phyloP scores from a whole-genome alignment of 2,113 vertebrate species.

The Pungitius pungitius region DNA sequence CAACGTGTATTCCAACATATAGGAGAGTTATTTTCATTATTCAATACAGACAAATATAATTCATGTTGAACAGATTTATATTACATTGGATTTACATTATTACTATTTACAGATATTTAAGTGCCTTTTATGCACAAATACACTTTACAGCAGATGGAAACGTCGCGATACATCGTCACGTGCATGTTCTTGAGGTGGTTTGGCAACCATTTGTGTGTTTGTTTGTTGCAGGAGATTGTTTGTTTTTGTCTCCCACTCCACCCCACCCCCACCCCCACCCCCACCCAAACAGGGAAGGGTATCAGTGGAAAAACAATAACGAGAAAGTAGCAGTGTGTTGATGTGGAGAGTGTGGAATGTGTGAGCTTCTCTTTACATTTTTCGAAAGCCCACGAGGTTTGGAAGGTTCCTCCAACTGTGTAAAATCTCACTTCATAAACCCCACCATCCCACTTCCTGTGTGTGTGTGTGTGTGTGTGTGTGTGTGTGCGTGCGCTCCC shows the following conservation, averaged over 20 bases:
- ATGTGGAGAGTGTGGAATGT: constrained; percentile 64
- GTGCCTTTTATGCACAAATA: constrained; percentile 55
- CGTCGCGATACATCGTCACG: not conserved
- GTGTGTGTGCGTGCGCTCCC: constrained; percentile 11
- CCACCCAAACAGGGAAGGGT: constrained; percentile 31
- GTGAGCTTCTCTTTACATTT: constrained; percentile 37
- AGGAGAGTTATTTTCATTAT: constrained; percentile 37
- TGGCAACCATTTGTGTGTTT: constrained; percentile 9
- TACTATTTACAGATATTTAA: constrained; percentile 61
- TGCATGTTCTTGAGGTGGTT: not conserved
- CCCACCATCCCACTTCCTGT: not conserved
- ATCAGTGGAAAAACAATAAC: constrained; percentile 3
- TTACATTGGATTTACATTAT: constrained; percentile 45
- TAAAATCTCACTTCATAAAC: constrained; percentile 10
- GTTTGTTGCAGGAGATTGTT: constrained; percentile 56
- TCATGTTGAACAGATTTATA: constrained; percentile 55
- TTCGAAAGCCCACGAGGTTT: constrained; percentile 30
- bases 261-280: too few relatives aligned
- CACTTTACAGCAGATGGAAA: constrained; percentile 23
- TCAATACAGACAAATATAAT: constrained; percentile 33
- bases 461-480: constrained; percentile 11
- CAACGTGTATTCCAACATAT: constrained; percentile 35
- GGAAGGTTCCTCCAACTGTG: constrained; percentile 23
- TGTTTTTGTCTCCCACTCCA: constrained; percentile 41
- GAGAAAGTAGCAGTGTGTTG: constrained; percentile 54